Base-by-base conservation (phyloP, 2,797 vertebrate species). In the Tokudaia tokunoshimensis region DNA sequence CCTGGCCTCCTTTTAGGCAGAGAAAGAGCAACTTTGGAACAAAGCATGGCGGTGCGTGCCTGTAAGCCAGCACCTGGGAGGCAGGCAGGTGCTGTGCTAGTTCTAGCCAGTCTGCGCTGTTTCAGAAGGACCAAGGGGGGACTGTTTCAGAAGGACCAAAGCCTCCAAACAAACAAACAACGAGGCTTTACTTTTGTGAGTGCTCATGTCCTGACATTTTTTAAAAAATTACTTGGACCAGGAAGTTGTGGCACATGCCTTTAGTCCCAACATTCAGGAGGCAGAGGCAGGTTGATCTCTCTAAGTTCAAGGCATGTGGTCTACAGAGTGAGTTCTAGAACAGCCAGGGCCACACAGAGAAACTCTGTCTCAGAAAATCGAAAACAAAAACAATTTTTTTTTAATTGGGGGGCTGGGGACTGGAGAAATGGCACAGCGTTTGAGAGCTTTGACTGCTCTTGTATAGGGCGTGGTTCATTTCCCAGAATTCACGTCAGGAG, bases 1-100 rank as follows among this genome's bases (percentile, higher is more conserved):
- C 65, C 61, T 70, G 70, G 15, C 57, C 91, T 91, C 75, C 34
- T 59, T 94, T 85, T 92, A 34, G 91, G 70, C 89, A 78, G 63
- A 79, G 63, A 91, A 94, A 92, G 57, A 89, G 65, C 24, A 19
- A 50, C 61, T 41, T 80, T 84, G 61, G 74, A 92, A 41, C 89
- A 37, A 3, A 52, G 59, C 20, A 1, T 65, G 37, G 81, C 4
- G 15, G 26, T 63, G 4, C 8, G 19, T 47, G 26, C 9, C 59
- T 84, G 26, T 63, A 63, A 44, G 6, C 41, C 17, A 20, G 59
- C 37, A 83, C 44, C 59, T 63, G 17, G 17, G 24, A 74, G 52
- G 12, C 17, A 31, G 86, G 86, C 52, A 75, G 70, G 52, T 12
- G 9, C 9, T 7, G 4, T 29, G n/a, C 50, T 15, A 75, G 6